Conservation (phyloP, 2,113 vertebrate genomes). For the Tupaia tana region DNA sequence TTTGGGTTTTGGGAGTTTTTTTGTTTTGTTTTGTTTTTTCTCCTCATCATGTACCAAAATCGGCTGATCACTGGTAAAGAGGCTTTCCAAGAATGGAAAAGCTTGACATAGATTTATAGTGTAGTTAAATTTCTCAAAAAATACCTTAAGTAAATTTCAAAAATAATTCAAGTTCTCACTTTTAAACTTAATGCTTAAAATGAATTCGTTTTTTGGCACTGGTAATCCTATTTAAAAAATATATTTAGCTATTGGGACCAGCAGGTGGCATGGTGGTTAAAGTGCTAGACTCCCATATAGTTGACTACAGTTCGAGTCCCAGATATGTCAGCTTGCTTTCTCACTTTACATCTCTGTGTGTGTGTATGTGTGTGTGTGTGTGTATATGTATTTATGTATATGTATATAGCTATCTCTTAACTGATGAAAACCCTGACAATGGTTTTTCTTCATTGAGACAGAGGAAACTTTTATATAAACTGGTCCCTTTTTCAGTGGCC, state of each 20-base stretch:
- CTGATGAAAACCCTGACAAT: neutral
- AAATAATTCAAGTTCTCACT: conserved; percentile 22
- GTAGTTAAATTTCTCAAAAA: neutral
- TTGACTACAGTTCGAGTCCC: no score
- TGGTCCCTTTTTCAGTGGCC: neutral
- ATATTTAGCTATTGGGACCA: neutral
- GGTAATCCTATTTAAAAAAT: neutral
- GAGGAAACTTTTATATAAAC: neutral
- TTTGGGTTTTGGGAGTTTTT: no score
- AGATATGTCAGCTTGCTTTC: no score
- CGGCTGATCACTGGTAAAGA: neutral
- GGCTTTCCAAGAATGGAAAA: neutral
- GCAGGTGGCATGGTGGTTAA: no score
- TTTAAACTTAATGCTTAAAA: neutral
- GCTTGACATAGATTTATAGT: neutral
- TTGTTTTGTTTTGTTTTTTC: no score
- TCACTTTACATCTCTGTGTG: no score
- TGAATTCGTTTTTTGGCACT: neutral
- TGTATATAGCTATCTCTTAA: neutral
- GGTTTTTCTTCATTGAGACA: neutral
- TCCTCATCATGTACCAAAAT: neutral
- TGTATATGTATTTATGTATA: no score
- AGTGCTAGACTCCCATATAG: no score
- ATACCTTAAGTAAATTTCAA: neutral
- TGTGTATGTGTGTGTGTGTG: no score